Percentiles rank a stretch among this genome's conserved stretches.
Conservation (phyloP, 2,888 invertebrate species). For the Drosophila sordidapex region DNA sequence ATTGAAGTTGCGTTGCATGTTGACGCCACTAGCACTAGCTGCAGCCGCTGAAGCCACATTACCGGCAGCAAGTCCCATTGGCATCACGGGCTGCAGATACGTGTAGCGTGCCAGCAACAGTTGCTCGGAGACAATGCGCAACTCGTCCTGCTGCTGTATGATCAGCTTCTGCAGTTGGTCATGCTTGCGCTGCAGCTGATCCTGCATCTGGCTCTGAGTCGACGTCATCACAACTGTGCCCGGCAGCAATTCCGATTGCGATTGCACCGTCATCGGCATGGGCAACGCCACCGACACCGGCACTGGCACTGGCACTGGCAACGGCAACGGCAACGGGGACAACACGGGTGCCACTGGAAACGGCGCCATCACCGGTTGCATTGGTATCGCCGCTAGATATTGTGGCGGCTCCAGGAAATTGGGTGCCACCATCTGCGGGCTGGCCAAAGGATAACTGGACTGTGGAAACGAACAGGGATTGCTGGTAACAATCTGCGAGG, state of each 20-base stretch:
- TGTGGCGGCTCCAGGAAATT: conserved; percentile 86
- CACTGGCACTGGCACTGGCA: conserved; percentile 41
- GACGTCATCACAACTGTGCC: conserved; percentile 86
- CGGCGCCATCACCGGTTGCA: conserved; percentile 86
- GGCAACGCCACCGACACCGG: conserved; percentile 83
- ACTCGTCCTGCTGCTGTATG: conserved; percentile 93
- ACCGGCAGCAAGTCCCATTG: conserved; percentile 67
- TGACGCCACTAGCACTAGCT: conserved; percentile 44
- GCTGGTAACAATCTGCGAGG: conserved; percentile 68
- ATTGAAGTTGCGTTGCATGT: conserved; percentile 60
- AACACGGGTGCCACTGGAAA: conserved; percentile 86
- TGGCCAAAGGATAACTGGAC: conserved; percentile 86
- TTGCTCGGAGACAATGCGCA: conserved; percentile 94
- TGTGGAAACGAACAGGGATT: conserved; percentile 85
- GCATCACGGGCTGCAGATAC: conserved; percentile 85
- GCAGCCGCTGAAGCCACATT: conserved; percentile 48
- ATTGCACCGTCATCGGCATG: conserved; percentile 77
- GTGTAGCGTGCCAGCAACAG: conserved; percentile 92
- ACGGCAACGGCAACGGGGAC: conserved; percentile 85
- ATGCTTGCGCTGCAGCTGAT: conserved; percentile 92
- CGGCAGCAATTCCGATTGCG: conserved; percentile 76
- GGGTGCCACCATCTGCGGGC: conserved; percentile 75
- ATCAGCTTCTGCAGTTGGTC: conserved; percentile 94
- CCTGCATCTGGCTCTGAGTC: conserved; percentile 88
- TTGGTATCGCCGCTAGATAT: conserved; percentile 87